Evolutionary conservation across 2,888 invertebrate species (phyloP), one percentile per base, ranked within the genome.

Genomic region (Tinea pellionella): DNA sequence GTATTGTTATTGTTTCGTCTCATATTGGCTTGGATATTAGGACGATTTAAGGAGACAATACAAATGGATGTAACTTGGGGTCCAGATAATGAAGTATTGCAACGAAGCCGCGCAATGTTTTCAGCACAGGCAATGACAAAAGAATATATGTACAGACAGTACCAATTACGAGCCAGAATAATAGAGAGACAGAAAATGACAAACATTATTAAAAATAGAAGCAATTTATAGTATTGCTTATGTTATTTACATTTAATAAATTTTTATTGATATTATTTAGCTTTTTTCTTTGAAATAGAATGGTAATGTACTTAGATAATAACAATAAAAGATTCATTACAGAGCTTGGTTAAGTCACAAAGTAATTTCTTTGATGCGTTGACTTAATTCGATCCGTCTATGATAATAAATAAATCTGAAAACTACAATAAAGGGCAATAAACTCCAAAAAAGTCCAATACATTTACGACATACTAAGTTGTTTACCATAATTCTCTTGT

Each of bases 51-150:
- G 3, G 66, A 68, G 1, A 62, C 62, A 59, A n/a, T 78, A 2
- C 60, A 63, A 11, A 58, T 83, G 61, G 74, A 81, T 47, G 64
- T 69, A 0, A 64, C 64, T 1, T 88, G 88, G 88, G 85, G 84
- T 0, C 87, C 88, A 0, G 68, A 65, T 29, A 73, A 67, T 55
- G 76, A 77, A 1, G 60, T 85, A 11, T 66, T 88, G 57, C 71
- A 71, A 62, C 70, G 86, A 2, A 87, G 88, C 62, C 71, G 88
- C 55, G 78, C 77, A 1, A 86, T 88, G 88, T 88, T 88, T 66
- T 74, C 77, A 1, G 83, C 85, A 3, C 83, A 87, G 61, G 85
- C 87, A 2, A 87, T 87, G 87, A 88, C 88, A 12, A 88, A 88
- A 63, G 88, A 88, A 67, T 88, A 87, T 64, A 73, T 88, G 67